phyloP scores from a whole-genome alignment of 2,113 vertebrate species.

The Cervus canadensis region DNA sequence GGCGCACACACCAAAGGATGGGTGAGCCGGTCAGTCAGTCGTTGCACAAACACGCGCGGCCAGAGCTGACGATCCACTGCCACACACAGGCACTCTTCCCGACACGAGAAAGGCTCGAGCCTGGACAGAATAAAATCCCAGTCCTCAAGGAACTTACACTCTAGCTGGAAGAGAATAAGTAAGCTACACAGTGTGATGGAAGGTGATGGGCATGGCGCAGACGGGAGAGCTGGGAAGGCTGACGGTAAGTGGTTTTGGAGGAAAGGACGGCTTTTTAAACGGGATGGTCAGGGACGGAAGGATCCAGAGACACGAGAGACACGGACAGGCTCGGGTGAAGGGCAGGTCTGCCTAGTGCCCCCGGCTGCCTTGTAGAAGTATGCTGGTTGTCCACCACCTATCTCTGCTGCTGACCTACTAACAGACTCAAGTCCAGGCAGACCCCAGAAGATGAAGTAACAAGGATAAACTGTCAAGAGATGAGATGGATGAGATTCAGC shows the following conservation, averaged over 20 bases:
- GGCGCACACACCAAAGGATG: fast-evolving
- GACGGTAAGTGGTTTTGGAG: background rate
- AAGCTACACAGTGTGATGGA: fast-evolving
- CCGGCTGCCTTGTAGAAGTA: fast-evolving
- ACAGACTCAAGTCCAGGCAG: background rate
- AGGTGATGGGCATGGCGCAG: fast-evolving
- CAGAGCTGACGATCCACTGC: fast-evolving
- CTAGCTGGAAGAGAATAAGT: background rate
- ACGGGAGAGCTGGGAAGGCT: fast-evolving
- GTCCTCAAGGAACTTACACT: background rate
- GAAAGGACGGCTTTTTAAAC: fast-evolving
- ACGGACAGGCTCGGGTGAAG: background rate
- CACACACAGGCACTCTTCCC: fast-evolving
- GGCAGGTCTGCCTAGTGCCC: background rate
- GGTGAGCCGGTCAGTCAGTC: fast-evolving
- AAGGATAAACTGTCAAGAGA: background rate
- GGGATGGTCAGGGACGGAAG: background rate
- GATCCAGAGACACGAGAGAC: background rate
- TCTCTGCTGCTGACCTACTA: background rate
- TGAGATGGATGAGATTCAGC: background rate
- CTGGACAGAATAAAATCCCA: fast-evolving
- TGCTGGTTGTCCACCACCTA: background rate
- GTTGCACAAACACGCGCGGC: background rate
- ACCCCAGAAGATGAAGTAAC: background rate
- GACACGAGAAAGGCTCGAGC: too few species aligned